Evolutionary conservation across 2,888 invertebrate species (phyloP), one percentile per base, ranked within the genome.

Genomic region (Hirtodrosophila trivittata): DNA sequence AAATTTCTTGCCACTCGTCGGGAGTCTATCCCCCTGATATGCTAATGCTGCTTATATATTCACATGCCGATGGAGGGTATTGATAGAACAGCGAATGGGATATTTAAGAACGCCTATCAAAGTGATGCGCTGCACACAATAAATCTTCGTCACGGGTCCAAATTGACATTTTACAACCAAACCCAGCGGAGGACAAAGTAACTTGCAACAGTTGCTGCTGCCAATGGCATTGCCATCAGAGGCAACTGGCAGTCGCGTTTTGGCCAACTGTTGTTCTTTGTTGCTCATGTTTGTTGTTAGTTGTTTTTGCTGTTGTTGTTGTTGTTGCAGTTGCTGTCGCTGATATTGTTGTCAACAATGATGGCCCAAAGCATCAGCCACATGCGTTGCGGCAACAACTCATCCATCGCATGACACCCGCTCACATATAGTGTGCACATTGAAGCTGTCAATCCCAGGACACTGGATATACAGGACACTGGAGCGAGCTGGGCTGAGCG

Each of bases 91-190:
- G 13, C 18, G 9, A 2, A 39, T 39, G 25, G 32, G 50, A 60
- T 62, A 72, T 80, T 84, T 67, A 72, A 64, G 58, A 62, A 66
- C 59, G 66, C 69, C 81, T 66, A 86, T 84, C 75, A 77, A 75
- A 56, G 39, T 56, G 62, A 54, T 51, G 50, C 63, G 65, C 43
- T 45, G 37, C 70, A 55, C 55, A 66, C 82, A 64, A 82, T 86
- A 82, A 86, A 84, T 86, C 87, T 75, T 84, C 75, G 85, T 82
- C 85, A 81, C 56, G 60, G 49, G 55, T 58, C 70, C 77, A 82
- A 82, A 82, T 82, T 86, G 82, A 86, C 82, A 86, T 86, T 86
- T 81, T 86, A 86, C 82, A 82, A 65, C 75, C 58, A 60, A 76
- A 58, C 63, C 66, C 57, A 51, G 38, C 50, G 45, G 64, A 63